Percentiles rank a stretch among this genome's conserved stretches.
Conservation (phyloP, 2,113 vertebrate species). For the Arvicanthis niloticus region DNA sequence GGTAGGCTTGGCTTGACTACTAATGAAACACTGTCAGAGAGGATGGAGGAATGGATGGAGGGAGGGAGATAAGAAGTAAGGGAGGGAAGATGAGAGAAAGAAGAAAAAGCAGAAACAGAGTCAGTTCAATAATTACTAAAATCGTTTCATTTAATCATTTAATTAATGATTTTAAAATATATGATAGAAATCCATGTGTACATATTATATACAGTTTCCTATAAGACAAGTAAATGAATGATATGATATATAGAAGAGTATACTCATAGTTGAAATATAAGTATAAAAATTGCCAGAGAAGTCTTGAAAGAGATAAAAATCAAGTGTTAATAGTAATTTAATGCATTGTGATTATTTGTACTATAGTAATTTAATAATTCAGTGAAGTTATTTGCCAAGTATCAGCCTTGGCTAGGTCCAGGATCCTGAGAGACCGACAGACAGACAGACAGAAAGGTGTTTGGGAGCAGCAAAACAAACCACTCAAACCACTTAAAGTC, state of each 20-base stretch:
- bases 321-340: constrained; percentile 21
- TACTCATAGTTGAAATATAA: constrained; percentile 11
- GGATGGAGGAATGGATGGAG: background rate
- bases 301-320: background rate
- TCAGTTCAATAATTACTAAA: constrained; percentile 50
- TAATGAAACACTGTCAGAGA: background rate
- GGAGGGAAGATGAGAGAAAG: background rate
- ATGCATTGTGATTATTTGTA: constrained; percentile 11
- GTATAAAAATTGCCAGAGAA: background rate
- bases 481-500: too few relatives aligned
- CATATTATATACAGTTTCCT: background rate
- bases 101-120: background rate
- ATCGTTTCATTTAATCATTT: background rate
- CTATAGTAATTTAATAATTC: background rate
- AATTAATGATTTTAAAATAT: background rate
- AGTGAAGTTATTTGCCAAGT: too few relatives aligned
- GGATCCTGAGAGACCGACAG: too few relatives aligned
- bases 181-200: background rate
- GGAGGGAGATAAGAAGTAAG: too few relatives aligned
- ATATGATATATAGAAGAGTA: background rate
- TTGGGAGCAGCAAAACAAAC: too few relatives aligned
- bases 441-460: too few relatives aligned
- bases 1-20: background rate
- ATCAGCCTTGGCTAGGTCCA: too few relatives aligned
- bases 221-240: background rate